These are phyloP conservation scores for Morone saxatilis DNA, from an alignment of 2,113 vertebrate genomes.

Conservation along the genomic window DNA sequence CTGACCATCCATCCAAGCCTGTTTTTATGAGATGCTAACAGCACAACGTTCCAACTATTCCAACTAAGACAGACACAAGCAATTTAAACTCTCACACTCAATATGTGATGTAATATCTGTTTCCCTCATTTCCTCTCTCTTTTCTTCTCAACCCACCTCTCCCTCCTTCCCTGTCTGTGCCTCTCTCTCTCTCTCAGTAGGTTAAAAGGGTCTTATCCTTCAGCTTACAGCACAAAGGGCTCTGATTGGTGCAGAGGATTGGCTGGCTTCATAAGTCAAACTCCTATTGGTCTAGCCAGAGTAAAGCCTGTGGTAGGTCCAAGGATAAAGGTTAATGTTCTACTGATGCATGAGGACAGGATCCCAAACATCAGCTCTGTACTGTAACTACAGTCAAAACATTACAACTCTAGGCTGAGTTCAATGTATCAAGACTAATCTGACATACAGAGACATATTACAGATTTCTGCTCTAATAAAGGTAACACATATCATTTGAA, in stretches of 20 bases:
- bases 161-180: background rate
- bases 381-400: conserved; percentile 47
- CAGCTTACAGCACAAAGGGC: conserved; percentile 62
- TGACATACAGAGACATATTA: background rate
- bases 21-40: background rate
- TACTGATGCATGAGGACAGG: conserved; percentile 31
- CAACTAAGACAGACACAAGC: background rate
- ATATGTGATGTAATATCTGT: conserved; percentile 52
- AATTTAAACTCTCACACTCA: conserved; percentile 9
- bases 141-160: background rate
- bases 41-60: background rate
- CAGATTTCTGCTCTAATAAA: background rate
- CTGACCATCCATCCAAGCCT: conserved; percentile 12
- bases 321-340: conserved; percentile 55
- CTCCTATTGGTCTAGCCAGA: conserved; percentile 51
- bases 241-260: conserved; percentile 65
- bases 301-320: conserved; percentile 49
- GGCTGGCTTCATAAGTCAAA: conserved; percentile 26
- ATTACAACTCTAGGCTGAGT: background rate
- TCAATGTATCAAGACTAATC: background rate
- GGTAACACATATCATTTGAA: background rate
- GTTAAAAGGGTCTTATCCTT: conserved; percentile 79
- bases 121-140: conserved; percentile 12
- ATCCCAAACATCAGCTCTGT: conserved; percentile 34
- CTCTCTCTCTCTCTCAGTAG: conserved; percentile 60